Evolutionary conservation across 2,888 invertebrate genomes (phyloP).

Genomic region (Norana najaformis): DNA sequence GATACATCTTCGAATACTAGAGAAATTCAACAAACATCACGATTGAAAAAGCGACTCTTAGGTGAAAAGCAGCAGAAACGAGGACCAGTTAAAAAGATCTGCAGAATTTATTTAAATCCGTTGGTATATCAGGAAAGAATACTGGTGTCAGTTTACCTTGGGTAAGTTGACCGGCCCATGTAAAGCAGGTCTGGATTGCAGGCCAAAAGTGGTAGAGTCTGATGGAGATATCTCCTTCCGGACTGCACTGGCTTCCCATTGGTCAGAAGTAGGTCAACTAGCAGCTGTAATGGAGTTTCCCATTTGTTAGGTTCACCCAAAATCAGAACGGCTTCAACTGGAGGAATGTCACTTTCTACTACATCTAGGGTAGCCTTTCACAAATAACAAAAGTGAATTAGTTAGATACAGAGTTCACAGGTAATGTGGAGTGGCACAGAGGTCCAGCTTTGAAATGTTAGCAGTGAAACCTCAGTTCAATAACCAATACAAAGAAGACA

Average conservation of each 20-base stretch:
- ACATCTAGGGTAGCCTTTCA: neutral
- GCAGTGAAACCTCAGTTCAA: no score
- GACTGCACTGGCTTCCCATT: neutral
- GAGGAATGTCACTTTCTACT: neutral
- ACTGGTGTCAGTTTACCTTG: neutral
- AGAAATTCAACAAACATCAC: neutral
- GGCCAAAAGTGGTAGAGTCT: neutral
- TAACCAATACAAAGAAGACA: no score
- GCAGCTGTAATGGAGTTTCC: neutral
- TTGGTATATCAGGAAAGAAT: neutral
- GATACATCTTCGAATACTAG: no score
- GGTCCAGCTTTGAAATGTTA: no score
- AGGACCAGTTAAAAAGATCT: neutral
- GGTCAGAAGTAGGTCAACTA: neutral
- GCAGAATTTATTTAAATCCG: neutral
- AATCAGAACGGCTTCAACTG: neutral
- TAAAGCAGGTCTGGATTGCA: conserved; percentile 1
- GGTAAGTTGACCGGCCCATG: neutral
- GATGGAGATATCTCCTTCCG: neutral
- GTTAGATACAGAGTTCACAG: neutral
- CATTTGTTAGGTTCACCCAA: neutral
- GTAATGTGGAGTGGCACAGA: neutral
- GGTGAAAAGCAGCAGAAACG: neutral
- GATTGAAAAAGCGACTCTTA: neutral
- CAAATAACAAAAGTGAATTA: neutral